Base-by-base conservation (phyloP, 2,888 invertebrate species). In the Euclidia mi region DNA sequence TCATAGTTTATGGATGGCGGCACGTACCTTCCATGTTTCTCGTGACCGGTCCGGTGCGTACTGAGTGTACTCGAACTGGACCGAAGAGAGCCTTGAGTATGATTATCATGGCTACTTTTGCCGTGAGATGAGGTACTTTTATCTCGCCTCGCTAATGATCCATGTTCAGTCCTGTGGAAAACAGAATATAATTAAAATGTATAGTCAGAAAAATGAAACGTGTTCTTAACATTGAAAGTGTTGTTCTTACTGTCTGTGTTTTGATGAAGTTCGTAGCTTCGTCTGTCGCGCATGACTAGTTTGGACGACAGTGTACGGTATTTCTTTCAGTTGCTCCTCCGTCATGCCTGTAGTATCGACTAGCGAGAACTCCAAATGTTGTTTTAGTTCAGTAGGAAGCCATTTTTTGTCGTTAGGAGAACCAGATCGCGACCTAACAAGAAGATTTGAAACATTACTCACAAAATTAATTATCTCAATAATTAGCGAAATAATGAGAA, bases 261-360 rank as follows among this genome's bases (percentile, higher is more conserved):
- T 91, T 7, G 94, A 91, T 15, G 94, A 88, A 2, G 92, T 91
- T 20, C 90, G 83, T 12, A 96, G 88, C 76, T 96, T 96, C 29
- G 95, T 92, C 66, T 96, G 96, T 45, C 96, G 95, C 25, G 95
- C 95, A 74, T 95, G 95, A 83, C 91, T 94, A 60, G 97, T 96
- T 89, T 98, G 97, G 11, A 98, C 98, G 40, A 98, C 97, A 0
- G 98, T 98, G 87, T 98, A 98, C 1, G 98, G 98, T 79, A 98
- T 98, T 90, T 98, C 98, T 62, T 97, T 96, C 18, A 98, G 95
- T 83, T 98, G 98, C 69, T 96, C 96, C 81, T 98, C 98, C 45
- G 96, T 97, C 98, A 98, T 98, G 56, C 98, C 98, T 15, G 97
- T 95, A 0, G 98, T 98, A 77, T 98, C 98, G 51, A 98, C 97